A percentile compares a stretch with the other conserved stretches of the same genome.
Conservation (phyloP, 2,797 vertebrate species). For the Galaxias olidus region DNA sequence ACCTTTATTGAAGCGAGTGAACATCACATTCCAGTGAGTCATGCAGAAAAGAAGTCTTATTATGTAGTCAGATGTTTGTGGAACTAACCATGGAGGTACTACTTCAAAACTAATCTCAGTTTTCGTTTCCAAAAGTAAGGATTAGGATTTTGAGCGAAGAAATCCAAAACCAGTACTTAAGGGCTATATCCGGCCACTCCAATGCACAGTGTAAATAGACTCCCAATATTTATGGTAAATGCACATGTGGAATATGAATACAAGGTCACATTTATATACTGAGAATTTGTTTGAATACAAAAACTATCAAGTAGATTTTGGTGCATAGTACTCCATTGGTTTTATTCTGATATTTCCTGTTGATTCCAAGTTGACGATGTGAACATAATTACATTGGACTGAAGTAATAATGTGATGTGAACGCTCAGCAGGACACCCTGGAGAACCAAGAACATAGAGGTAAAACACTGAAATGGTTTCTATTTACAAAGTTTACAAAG, state of each 20-base stretch:
- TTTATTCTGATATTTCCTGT: constrained; percentile 59
- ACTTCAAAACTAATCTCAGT: constrained; percentile 67
- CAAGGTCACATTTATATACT: constrained; percentile 25
- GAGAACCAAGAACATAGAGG: constrained; percentile 47
- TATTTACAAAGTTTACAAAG: constrained; percentile 18
- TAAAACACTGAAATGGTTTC: constrained; percentile 48
- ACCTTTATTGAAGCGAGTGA: constrained; percentile 64
- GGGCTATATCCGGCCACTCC: constrained; percentile 2
- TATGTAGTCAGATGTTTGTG: constrained; percentile 39
- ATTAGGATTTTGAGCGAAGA: constrained; percentile 29
- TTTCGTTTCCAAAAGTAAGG: constrained; percentile 54
- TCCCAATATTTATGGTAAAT: constrained; percentile 28
- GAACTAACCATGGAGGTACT: constrained; percentile 47
- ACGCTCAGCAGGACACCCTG: constrained; percentile 9
- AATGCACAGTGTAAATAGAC: constrained; percentile 36
- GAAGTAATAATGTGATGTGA: too few species aligned
- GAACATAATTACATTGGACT: too few species aligned
- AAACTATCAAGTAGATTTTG: constrained; percentile 57
- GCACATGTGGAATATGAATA: constrained; percentile 17
- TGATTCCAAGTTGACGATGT: constrained; percentile 23
- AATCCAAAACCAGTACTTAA: constrained; percentile 32
- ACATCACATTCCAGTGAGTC: constrained; percentile 57
- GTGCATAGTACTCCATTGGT: constrained; percentile 68
- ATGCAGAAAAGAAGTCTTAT: constrained; percentile 61
- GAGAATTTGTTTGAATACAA: constrained; percentile 34